Base-by-base conservation (phyloP, 2,113 vertebrate genomes). In the Embiotoca jacksoni region DNA sequence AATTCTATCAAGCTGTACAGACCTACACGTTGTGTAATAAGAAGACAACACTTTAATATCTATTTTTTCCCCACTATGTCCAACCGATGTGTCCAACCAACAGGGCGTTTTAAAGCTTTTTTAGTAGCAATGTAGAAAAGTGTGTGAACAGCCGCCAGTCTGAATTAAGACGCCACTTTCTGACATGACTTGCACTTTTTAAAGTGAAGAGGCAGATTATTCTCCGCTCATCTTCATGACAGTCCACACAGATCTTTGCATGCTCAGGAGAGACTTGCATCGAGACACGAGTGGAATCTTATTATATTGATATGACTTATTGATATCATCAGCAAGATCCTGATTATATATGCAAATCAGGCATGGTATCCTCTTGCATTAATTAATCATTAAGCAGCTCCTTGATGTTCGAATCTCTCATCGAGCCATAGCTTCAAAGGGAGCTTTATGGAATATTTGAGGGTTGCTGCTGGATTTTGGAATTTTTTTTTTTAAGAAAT, bases 331-430 rank as follows among this genome's bases (percentile, higher is more conserved):
- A 72, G 46, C 64, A 9, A 62, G 63, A 62, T 3, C 36, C 13
- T 76, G 30, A 37, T 67, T 54, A 87, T 90, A 39, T 72, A 62
- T 71, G 70, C 63, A 71, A 72, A 66, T 72, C 62, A 50, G 35
- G 47, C 66, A 8, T 50, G 62, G 56, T 32, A 33, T 56, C 37
- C 63, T 32, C 75, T 6, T 52, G 33, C 63, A 88, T 91, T 54
- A 87, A 83, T 91, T 89, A 81, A 92, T 88, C 57, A 89, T 89
- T 50, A 47, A 4, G 14, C 59, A 32, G n/a, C 23, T 69, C 69
- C 64, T 88, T 88, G 71, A 90, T 88, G 75, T 82, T 57, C 71
- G 68, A 50, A 77, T 72, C 78, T 71, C 53, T 60, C 46, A 79
- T 81, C 66, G 32, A 30, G 54, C 66, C 80, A 53, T 56, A 73